Percentiles rank a stretch among this genome's conserved stretches.
These are phyloP conservation scores for Trichogramma evanescens DNA, from an alignment of 2,888 invertebrate genomes.

Conservation along the genomic window DNA sequence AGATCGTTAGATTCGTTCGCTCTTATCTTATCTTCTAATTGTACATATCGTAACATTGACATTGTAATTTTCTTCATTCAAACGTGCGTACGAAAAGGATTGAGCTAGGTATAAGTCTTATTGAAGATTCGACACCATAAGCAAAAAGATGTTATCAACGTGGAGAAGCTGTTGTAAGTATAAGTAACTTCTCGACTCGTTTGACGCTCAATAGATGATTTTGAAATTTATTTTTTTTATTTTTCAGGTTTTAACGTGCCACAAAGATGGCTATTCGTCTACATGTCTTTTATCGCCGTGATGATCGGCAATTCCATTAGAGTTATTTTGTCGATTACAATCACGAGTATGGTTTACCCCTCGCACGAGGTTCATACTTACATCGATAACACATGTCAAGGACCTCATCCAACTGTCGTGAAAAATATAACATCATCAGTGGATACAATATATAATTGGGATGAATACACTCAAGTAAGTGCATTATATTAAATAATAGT, in stretches of 20 bases:
- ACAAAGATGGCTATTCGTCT: conserved; percentile 30
- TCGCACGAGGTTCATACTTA: background rate
- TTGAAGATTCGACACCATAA: conserved; percentile 3
- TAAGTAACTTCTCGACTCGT: background rate
- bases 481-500: background rate
- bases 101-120: conserved; percentile 16
- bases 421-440: background rate
- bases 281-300: conserved; percentile 63
- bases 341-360: conserved; percentile 58
- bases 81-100: conserved; percentile 2
- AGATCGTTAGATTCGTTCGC: conserved; percentile 1
- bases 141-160: conserved; percentile 16
- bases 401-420: background rate
- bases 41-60: conserved; percentile 4
- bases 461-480: conserved; percentile 26
- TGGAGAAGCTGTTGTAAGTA: conserved; percentile 19
- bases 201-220: background rate
- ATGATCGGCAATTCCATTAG: conserved; percentile 67
- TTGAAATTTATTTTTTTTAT: background rate
- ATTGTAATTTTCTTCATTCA: conserved; percentile 8
- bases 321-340: conserved; percentile 61
- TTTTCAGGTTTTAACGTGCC: conserved; percentile 25
- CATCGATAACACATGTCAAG: background rate
- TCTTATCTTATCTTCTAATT: conserved; percentile 16
- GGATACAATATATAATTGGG: conserved; percentile 25